Conservation (phyloP, 1,140 invertebrate genomes). For the Coptotermes formosanus region DNA sequence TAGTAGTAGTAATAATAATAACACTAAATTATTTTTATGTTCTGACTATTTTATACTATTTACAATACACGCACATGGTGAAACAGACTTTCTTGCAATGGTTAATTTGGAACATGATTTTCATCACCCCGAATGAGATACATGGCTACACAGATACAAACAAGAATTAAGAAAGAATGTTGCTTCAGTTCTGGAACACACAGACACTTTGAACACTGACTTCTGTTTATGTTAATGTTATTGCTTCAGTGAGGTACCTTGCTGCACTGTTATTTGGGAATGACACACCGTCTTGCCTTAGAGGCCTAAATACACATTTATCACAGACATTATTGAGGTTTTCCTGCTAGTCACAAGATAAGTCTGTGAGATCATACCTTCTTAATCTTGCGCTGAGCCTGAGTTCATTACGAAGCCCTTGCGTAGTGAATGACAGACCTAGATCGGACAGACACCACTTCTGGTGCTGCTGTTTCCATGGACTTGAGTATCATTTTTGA, state of each 20-base stretch:
- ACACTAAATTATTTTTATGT: not conserved
- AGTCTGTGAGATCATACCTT: conserved; percentile 16
- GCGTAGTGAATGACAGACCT: conserved; percentile 82
- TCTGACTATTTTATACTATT: not conserved
- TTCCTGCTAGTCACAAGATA: not conserved
- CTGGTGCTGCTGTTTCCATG: conserved; percentile 53
- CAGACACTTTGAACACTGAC: not conserved
- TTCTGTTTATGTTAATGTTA: not conserved
- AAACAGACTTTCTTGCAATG: not conserved
- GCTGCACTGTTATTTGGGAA: not conserved
- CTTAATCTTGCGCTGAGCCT: not conserved
- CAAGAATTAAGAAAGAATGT: not conserved
- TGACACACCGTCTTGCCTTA: not conserved
- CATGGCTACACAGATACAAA: not conserved
- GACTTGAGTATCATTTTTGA: conserved; percentile 73
- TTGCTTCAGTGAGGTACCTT: not conserved
- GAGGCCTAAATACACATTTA: conserved; percentile 18
- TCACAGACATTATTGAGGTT: conserved; percentile 23
- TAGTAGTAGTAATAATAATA: too few relatives aligned
- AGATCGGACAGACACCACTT: conserved; percentile 55
- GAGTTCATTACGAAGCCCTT: conserved; percentile 57
- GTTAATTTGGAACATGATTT: not conserved
- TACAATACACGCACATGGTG: not conserved
- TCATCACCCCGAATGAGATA: not conserved
- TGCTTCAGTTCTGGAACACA: not conserved